Evolutionary conservation across 2,113 vertebrate species (phyloP).

Genomic region (Thryonomys swinderianus): DNA sequence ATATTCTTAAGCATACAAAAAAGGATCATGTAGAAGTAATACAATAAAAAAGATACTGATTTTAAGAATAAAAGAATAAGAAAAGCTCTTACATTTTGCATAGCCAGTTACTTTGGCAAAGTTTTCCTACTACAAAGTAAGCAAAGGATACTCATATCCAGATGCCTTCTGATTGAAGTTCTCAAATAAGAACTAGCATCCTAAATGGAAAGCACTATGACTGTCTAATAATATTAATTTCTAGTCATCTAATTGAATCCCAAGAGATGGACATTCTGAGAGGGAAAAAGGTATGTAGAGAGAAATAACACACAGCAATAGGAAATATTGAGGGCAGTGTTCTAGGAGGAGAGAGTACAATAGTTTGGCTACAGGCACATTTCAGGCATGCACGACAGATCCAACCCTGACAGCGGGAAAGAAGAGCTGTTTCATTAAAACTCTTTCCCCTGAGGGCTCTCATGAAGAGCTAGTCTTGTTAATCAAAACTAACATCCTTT

Average conservation of each 20-base stretch:
- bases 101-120: conserved; percentile 80
- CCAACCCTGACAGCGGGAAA: conserved; percentile 80
- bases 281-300: conserved; percentile 22
- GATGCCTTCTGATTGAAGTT: conserved; percentile 67
- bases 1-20: conserved; percentile 85
- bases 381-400: conserved; percentile 85
- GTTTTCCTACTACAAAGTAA: conserved; percentile 77
- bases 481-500: conserved; percentile 85
- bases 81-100: conserved; percentile 82
- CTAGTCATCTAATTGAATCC: conserved; percentile 75
- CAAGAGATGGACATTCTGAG: conserved; percentile 61
- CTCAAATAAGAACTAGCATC: conserved; percentile 69
- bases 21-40: conserved; percentile 85
- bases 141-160: conserved; percentile 75
- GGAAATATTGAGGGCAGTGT: conserved; percentile 74
- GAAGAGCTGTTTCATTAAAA: conserved; percentile 76
- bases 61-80: conserved; percentile 79
- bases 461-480: conserved; percentile 83
- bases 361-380: conserved; percentile 82
- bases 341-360: conserved; percentile 71
- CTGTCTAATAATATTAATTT: conserved; percentile 70
- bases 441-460: conserved; percentile 82
- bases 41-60: conserved; percentile 83
- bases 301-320: conserved; percentile 66
- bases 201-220: conserved; percentile 74